Evolutionary conservation across 1,140 invertebrate species (phyloP).

Genomic region (Oscheius sp.): DNA sequence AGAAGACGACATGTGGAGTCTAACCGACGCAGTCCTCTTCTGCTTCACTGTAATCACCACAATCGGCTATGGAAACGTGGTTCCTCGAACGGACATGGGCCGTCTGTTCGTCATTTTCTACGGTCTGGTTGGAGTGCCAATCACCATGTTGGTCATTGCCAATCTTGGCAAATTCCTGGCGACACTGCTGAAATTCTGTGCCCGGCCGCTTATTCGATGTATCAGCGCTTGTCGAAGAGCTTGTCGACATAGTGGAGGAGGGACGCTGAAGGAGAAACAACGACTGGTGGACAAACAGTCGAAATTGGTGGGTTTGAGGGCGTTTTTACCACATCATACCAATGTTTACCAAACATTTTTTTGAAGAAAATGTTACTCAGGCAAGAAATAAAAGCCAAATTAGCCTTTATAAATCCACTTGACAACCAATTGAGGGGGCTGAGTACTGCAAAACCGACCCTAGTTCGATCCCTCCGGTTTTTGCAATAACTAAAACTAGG

Average conservation of each 20-base stretch:
- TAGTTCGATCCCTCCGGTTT: too few species aligned
- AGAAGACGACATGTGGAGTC: constrained; percentile 28
- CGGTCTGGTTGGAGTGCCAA: constrained; percentile 41
- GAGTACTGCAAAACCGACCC: too few species aligned
- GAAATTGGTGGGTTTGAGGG: background rate
- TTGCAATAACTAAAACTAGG: too few species aligned
- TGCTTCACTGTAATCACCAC: constrained; percentile 45
- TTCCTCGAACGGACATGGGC: constrained; percentile 34
- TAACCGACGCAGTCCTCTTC: constrained; percentile 39
- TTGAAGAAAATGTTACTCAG: too few species aligned
- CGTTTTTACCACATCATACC: too few species aligned
- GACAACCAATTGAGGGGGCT: too few species aligned
- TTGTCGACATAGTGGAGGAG: background rate
- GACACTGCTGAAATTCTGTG: constrained; percentile 28
- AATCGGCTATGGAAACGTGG: constrained; percentile 44
- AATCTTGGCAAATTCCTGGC: constrained; percentile 45
- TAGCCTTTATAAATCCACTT: too few species aligned
- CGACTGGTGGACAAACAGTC: constrained; percentile 5
- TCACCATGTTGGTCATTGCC: constrained; percentile 44
- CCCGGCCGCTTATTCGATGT: constrained; percentile 27
- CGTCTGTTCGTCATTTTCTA: constrained; percentile 45
- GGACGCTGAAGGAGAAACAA: constrained; percentile 5
- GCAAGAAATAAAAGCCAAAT: too few species aligned
- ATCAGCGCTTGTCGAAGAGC: background rate
- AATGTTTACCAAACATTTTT: too few species aligned